Percentiles rank a stretch among this genome's conserved stretches.
Evolutionary conservation across 2,113 vertebrate genomes (phyloP).

Genomic region (Podilymbus podiceps): DNA sequence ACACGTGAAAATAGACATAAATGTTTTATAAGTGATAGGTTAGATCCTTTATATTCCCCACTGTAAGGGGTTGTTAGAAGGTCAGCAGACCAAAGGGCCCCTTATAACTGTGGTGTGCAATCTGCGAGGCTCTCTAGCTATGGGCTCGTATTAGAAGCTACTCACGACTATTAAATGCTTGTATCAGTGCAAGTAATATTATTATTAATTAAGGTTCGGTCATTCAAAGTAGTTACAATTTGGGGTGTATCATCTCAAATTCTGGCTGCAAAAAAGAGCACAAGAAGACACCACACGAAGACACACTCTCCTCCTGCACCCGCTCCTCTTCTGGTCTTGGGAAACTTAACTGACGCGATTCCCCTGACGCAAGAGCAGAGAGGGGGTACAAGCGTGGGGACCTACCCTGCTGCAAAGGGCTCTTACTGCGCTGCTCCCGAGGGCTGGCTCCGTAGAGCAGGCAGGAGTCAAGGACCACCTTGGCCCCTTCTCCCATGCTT

Average conservation of each 20-base stretch:
- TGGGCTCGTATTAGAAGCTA: neutral
- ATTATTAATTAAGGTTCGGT: neutral
- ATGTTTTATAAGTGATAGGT: neutral
- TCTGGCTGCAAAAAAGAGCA: neutral
- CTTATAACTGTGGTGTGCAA: neutral
- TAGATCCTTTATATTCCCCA: neutral
- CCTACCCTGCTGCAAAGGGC: neutral
- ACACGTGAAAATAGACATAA: neutral
- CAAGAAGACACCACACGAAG: neutral
- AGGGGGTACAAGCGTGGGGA: rapidly evolving
- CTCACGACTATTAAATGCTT: neutral
- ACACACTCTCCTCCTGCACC: neutral
- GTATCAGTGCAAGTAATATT: neutral
- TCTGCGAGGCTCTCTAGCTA: neutral
- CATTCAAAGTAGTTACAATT: neutral
- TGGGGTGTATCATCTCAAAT: neutral
- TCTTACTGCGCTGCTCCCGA: neutral
- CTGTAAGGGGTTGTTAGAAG: neutral
- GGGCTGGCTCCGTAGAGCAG: rapidly evolving
- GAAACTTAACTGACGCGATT: neutral
- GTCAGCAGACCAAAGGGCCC: neutral
- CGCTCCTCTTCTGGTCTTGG: neutral
- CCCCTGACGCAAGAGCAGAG: neutral
- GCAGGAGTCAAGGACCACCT: neutral
- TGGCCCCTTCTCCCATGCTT: neutral